Percentiles rank a stretch among this genome's conserved stretches.
Conservation (phyloP, 2,888 invertebrate genomes). For the Drosophila tanythrix region DNA sequence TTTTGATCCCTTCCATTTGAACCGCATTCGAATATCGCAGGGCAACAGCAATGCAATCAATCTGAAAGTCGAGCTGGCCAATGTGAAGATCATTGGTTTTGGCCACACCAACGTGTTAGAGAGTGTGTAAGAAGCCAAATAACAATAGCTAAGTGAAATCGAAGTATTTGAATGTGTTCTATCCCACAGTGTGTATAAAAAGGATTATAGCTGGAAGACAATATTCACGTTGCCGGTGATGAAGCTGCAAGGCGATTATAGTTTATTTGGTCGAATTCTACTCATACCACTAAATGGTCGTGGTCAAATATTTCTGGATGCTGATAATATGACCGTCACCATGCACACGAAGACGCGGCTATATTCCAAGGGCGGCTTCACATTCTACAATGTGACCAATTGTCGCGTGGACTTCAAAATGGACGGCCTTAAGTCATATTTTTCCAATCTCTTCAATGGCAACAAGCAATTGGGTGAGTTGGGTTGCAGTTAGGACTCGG, state of each 20-base stretch:
- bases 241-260: slow-evolving; percentile 89
- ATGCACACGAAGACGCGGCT: slow-evolving; percentile 88
- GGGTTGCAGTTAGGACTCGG: accelerated
- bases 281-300: slow-evolving; percentile 89
- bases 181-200: slow-evolving; percentile 87
- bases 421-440: slow-evolving; percentile 88
- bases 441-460: slow-evolving; percentile 90
- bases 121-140: slow-evolving; percentile 86
- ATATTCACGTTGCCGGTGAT: slow-evolving; percentile 88
- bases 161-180: background rate
- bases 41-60: slow-evolving; percentile 90
- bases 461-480: slow-evolving; percentile 89
- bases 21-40: slow-evolving; percentile 89
- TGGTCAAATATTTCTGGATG: slow-evolving; percentile 90
- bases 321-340: slow-evolving; percentile 89
- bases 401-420: slow-evolving; percentile 89
- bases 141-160: background rate
- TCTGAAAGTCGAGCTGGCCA: slow-evolving; percentile 89
- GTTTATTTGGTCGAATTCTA: slow-evolving; percentile 89
- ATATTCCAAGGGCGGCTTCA: slow-evolving; percentile 87
- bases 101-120: slow-evolving; percentile 88
- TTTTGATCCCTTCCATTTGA: slow-evolving; percentile 89
- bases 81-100: slow-evolving; percentile 89
- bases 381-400: slow-evolving; percentile 89
- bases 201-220: slow-evolving; percentile 90